Percentiles rank a stretch among this genome's conserved stretches.
These are phyloP conservation scores for rabbit (Oryctolagus cuniculus) DNA, from an alignment of 2,113 vertebrate genomes.

Conservation along the genomic window DNA sequence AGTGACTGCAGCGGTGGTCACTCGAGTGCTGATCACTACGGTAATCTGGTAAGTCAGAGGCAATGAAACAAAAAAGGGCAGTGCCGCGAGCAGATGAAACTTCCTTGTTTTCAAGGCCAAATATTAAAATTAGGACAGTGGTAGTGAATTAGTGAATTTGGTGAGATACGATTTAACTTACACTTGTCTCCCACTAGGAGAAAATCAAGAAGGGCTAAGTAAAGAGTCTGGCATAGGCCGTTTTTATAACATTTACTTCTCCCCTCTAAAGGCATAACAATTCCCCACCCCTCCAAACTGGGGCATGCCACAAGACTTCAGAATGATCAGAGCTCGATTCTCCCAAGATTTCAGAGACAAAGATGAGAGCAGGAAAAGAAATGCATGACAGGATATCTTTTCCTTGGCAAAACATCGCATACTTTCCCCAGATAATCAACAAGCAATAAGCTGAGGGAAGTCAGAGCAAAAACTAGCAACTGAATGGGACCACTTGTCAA, in stretches of 20 bases:
- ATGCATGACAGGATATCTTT: slow-evolving; percentile 15
- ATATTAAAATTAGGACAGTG: not conserved
- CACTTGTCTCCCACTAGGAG: not conserved
- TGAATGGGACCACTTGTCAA: not conserved
- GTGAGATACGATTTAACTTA: slow-evolving; percentile 29
- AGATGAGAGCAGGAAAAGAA: not conserved
- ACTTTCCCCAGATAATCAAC: slow-evolving; percentile 40
- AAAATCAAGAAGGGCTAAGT: not conserved
- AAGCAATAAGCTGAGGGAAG: slow-evolving; percentile 3
- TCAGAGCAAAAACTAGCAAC: slow-evolving; percentile 1
- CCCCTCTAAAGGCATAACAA: not conserved
- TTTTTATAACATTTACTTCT: not conserved
- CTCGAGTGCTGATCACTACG: not conserved
- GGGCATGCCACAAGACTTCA: not conserved
- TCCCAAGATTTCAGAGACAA: slow-evolving; percentile 49
- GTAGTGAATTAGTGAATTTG: not conserved
- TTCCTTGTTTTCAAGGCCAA: slow-evolving; percentile 23
- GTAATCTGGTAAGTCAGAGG: not conserved
- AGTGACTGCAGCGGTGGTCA: not conserved
- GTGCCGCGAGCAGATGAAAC: not conserved
- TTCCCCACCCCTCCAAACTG: not conserved
- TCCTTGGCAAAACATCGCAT: not conserved
- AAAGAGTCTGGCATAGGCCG: not conserved
- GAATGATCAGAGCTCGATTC: slow-evolving; percentile 35
- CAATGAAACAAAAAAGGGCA: not conserved